Percentiles rank a stretch among this genome's conserved stretches.
These are phyloP conservation scores for Leptoclinus maculatus DNA, from an alignment of 2,797 vertebrate genomes.

Conservation along the genomic window DNA sequence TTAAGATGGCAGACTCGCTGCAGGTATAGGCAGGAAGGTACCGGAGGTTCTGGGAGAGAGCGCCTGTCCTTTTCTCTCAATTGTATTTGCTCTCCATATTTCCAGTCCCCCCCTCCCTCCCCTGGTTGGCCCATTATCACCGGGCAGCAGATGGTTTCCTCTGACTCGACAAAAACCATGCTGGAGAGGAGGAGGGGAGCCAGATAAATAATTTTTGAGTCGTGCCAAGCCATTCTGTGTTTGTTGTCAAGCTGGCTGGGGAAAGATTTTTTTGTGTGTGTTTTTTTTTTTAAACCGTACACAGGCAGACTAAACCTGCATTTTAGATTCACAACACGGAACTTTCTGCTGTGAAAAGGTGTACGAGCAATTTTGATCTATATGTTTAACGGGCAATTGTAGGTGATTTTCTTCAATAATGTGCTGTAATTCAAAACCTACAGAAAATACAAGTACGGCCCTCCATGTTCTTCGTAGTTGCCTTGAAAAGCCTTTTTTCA, in stretches of 20 bases:
- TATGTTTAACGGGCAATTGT: background rate
- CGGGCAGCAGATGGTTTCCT: slow-evolving; percentile 84
- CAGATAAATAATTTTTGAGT: slow-evolving; percentile 71
- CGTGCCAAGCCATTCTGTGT: slow-evolving; percentile 69
- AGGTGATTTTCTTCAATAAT: background rate
- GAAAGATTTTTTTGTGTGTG: slow-evolving; percentile 1
- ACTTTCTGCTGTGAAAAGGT: background rate
- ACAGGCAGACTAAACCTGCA: background rate
- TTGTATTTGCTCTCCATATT: slow-evolving; percentile 77
- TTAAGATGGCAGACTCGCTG: slow-evolving; percentile 72
- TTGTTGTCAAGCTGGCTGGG: slow-evolving; percentile 67
- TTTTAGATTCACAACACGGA: background rate
- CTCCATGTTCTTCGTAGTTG: slow-evolving; percentile 18
- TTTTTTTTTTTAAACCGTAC: background rate
- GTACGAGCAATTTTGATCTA: background rate
- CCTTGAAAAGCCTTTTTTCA: slow-evolving; percentile 10
- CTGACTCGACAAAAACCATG: slow-evolving; percentile 78
- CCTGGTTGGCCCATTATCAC: slow-evolving; percentile 86
- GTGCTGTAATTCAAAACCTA: background rate
- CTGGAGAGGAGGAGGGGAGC: slow-evolving; percentile 64
- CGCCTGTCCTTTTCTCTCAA: slow-evolving; percentile 71
- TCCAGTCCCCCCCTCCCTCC: slow-evolving; percentile 82
- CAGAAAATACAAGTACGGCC: slow-evolving; percentile 36
- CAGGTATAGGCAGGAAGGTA: slow-evolving; percentile 64
- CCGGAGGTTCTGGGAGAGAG: slow-evolving; percentile 72